Evolutionary conservation across 2,113 vertebrate species (phyloP).

Genomic region (Sander lucioperca): DNA sequence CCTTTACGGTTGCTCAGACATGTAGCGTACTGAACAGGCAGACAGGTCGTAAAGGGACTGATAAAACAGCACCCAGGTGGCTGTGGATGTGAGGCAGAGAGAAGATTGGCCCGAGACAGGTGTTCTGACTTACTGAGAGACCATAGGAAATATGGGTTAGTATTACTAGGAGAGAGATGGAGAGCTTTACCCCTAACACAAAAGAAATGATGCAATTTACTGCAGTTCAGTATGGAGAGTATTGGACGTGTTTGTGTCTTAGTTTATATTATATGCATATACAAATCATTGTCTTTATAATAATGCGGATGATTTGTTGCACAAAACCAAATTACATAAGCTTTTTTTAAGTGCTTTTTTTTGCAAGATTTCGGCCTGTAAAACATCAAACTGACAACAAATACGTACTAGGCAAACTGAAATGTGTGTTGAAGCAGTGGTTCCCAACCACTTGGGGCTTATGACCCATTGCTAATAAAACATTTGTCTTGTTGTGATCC

Average conservation of each 20-base stretch:
- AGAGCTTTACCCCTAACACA: not conserved
- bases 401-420: too few relatives aligned
- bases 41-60: conserved; percentile 44
- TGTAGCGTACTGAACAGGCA: conserved; percentile 26
- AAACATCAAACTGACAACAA: too few relatives aligned
- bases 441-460: not conserved
- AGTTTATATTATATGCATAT: not conserved
- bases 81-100: not conserved
- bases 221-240: not conserved
- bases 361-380: too few relatives aligned
- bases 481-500: not conserved
- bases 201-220: not conserved
- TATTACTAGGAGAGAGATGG: not conserved
- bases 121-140: not conserved
- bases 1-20: conserved; percentile 51
- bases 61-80: conserved; percentile 37
- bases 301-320: not conserved
- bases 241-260: not conserved
- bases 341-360: too few relatives aligned
- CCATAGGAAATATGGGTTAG: conserved; percentile 17
- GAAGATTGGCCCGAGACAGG: conserved; percentile 12
- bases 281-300: not conserved
- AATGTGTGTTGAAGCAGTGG: not conserved
- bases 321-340: too few relatives aligned
- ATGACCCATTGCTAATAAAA: not conserved